A percentile compares a stretch with the other conserved stretches of the same genome.
phyloP scores from a whole-genome alignment of 2,113 vertebrate genomes.

The Acanthochromis polyacanthus region DNA sequence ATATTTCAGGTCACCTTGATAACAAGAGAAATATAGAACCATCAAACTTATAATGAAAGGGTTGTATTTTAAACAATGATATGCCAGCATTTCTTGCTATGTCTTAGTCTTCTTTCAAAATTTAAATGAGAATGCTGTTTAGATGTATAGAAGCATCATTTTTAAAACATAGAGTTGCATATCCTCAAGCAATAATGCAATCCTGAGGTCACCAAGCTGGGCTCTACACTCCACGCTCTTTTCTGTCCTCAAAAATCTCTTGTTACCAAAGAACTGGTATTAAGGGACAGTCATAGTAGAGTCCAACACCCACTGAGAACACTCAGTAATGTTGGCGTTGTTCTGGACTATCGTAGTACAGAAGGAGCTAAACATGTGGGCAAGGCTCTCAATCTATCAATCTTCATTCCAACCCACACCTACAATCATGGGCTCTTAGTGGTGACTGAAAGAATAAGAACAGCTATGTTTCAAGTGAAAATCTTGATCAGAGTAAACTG shows the following conservation, averaged over 20 bases:
- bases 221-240: background rate
- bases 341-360: no score
- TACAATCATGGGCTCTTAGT: background rate
- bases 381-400: background rate
- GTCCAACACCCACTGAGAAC: background rate
- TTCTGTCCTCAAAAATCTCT: background rate
- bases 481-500: background rate
- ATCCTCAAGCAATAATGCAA: background rate
- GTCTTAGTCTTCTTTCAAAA: no score
- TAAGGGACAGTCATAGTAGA: background rate
- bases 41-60: no score
- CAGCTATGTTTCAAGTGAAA: background rate
- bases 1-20: no score
- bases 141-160: no score
- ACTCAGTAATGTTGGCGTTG: background rate
- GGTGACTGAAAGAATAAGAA: background rate
- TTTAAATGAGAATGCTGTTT: no score
- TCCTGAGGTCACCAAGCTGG: no score
- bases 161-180: no score
- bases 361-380: background rate
- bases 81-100: no score
- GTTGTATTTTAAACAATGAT: no score
- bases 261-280: background rate
- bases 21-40: no score
- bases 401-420: constrained; percentile 1